Base-by-base conservation (phyloP, 2,888 invertebrate genomes). In the Pandemis corylana region DNA sequence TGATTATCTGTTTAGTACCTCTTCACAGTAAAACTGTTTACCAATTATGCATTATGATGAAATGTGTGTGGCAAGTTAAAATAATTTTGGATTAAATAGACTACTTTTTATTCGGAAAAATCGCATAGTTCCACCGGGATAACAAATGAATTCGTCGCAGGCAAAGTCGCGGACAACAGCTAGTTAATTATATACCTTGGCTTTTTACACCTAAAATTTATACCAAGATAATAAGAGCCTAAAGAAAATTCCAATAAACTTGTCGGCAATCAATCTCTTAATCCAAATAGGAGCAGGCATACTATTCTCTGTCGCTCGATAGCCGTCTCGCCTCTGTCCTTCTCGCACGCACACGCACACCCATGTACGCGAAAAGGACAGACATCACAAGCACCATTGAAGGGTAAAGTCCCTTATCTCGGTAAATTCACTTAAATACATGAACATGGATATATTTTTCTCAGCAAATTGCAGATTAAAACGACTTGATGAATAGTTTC, bases 231-330 rank as follows among this genome's bases (percentile, higher is more conserved):
- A 59, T 13, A 59, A 20, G 28, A 20, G 28, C 53, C 15, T 59
- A 59, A 59, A 59, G 59, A 59, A 59, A 56, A 59, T 28, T 59
- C 59, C 28, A 59, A 59, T 59, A 59, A 59, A 59, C 59, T 59
- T 59, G 59, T 59, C 28, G 28, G 59, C 28, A 59, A 59, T 49
- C 46, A 65, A 46, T 65, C 46, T 49, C 49, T 46, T 28, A 65
- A 65, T 28, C 20, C 20, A 15, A 49, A 66, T 66, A 49, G 12
- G 59, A 12, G 15, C 66, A 36, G 51, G 20, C 15, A 28, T 13
- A 49, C 51, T 36, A 66, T 51, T 66, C 51, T 20, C 13, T 66
- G 28, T 51, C 36, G 65, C 65, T 66, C 66, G 36, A 66, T 66
- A 66, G 28, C n/a, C 66, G 36, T 28, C 64, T 64, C 49, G 6